Evolutionary conservation across 1,140 invertebrate genomes (phyloP), one percentile per base, ranked within the genome.

Genomic region (Gryllus bimaculatus): DNA sequence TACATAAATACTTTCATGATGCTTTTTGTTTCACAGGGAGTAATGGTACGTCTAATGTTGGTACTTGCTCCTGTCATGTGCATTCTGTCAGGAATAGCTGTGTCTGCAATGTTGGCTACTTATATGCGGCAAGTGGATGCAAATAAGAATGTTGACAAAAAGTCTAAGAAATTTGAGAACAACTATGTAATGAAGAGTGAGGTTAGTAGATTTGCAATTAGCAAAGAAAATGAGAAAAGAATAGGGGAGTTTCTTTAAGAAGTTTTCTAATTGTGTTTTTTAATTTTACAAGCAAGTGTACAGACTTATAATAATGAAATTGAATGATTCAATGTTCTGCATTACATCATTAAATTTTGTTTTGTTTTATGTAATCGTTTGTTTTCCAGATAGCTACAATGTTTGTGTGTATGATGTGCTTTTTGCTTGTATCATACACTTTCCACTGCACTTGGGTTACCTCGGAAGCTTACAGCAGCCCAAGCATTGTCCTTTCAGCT

Each of bases 391-490:
- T 97, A 82, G 95, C 96, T 8, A 91, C 92, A 49, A 87, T 93
- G 74, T 98, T 98, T 87, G 92, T 98, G 26, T 88, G 89, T 18
- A 89, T 98, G 79, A 92, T 98, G 85, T 93, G 93, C 48, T 87
- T 93, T 48, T 90, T 99, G 84, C 90, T 99, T 48, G 90, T 96
- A 39, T 95, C 94, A 20, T 99, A 99, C 86, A 96, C 96, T 75
- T 91, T 96, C 84, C 98, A 99, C 85, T 99, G 97, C 86, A 98
- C 96, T n/a, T 99, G 97, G 97, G 97, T 99, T 3, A 99, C 97
- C n/a, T 96, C 95, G 8, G 96, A 98, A 87, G 97, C 97, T 7
- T 99, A 99, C 89, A 98, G 96, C 81, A 97, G 95, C 81, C 98
- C 98, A 0, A 97, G 95, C 82, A 99, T 99, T 85, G 97, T 99